Conservation (phyloP, 92 coral and sea anemone genomes). For the Heliopora coerulea region DNA sequence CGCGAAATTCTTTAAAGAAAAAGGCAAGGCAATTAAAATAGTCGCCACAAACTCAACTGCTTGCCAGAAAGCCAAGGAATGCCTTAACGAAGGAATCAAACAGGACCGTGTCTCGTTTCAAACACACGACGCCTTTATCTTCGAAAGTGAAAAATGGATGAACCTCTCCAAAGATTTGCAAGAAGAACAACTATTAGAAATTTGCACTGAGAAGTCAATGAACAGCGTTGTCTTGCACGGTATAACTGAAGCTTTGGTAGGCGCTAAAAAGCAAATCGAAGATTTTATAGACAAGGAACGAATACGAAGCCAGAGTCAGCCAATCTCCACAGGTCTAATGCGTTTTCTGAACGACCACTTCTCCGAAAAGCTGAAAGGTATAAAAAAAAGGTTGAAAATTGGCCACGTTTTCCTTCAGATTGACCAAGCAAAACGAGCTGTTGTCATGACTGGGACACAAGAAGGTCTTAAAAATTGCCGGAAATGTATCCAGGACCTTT, state of each 20-base stretch:
- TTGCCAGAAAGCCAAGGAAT: neutral
- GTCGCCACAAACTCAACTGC: neutral
- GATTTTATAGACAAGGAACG: neutral
- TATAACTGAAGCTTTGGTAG: slow-evolving; percentile 23
- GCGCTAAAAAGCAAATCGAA: neutral
- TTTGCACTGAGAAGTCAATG: slow-evolving; percentile 51
- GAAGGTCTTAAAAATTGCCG: slow-evolving; percentile 48
- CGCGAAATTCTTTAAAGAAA: slow-evolving; percentile 20
- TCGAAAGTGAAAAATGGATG: neutral
- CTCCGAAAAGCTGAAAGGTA: slow-evolving; percentile 48
- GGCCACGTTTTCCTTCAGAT: slow-evolving; percentile 50
- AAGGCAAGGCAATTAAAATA: neutral
- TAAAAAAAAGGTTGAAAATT: slow-evolving; percentile 46
- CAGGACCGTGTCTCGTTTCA: neutral
- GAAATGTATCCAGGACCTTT: neutral
- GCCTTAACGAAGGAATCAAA: neutral
- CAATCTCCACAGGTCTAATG: slow-evolving; percentile 35
- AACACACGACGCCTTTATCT: neutral
- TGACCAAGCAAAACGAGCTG: slow-evolving; percentile 42
- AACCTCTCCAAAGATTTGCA: neutral
- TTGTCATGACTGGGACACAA: slow-evolving; percentile 63
- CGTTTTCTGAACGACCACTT: slow-evolving; percentile 56
- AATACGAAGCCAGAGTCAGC: neutral
- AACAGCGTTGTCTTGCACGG: slow-evolving; percentile 49
- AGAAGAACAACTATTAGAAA: neutral